Evolutionary conservation across 1,140 invertebrate species (phyloP).

Genomic region (Hyphantria cunea): DNA sequence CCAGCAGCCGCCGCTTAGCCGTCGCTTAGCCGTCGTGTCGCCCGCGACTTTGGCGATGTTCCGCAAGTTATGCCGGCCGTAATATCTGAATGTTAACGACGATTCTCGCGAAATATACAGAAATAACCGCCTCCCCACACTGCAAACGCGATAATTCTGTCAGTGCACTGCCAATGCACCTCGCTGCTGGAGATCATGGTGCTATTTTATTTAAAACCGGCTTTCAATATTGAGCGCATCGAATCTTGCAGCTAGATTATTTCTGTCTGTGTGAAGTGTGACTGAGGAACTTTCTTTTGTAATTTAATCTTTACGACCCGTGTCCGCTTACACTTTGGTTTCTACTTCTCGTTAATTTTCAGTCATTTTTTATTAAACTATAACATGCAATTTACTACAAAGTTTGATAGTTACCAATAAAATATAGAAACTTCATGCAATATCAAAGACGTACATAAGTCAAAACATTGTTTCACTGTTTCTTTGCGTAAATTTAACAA

Average conservation of each 20-base stretch:
- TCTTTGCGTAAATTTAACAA: slow-evolving; percentile 5
- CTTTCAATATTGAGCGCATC: slow-evolving; percentile 44
- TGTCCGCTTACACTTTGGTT: slow-evolving; percentile 55
- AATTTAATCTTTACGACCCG: slow-evolving; percentile 56
- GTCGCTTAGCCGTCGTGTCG: slow-evolving; percentile 41
- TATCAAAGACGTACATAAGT: too few relatives aligned
- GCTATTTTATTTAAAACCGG: slow-evolving; percentile 58
- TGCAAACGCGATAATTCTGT: slow-evolving; percentile 67
- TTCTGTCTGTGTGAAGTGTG: slow-evolving; percentile 49
- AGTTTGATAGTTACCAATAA: neutral
- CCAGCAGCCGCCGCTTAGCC: slow-evolving; percentile 16
- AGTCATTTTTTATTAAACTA: slow-evolving; percentile 33
- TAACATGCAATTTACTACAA: slow-evolving; percentile 26
- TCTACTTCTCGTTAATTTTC: slow-evolving; percentile 59
- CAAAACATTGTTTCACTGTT: slow-evolving; percentile 1
- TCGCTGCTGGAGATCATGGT: slow-evolving; percentile 65
- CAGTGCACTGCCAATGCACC: slow-evolving; percentile 65
- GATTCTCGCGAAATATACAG: slow-evolving; percentile 71
- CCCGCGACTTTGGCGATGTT: slow-evolving; percentile 39
- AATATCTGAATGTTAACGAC: slow-evolving; percentile 52
- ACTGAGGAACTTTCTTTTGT: slow-evolving; percentile 64
- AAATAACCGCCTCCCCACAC: slow-evolving; percentile 68
- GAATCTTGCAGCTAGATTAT: slow-evolving; percentile 57
- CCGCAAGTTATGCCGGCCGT: slow-evolving; percentile 43
- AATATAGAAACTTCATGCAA: too few relatives aligned